These are phyloP conservation scores for Buphagus erythrorhynchus DNA, from an alignment of 2,797 vertebrate genomes.

Conservation along the genomic window DNA sequence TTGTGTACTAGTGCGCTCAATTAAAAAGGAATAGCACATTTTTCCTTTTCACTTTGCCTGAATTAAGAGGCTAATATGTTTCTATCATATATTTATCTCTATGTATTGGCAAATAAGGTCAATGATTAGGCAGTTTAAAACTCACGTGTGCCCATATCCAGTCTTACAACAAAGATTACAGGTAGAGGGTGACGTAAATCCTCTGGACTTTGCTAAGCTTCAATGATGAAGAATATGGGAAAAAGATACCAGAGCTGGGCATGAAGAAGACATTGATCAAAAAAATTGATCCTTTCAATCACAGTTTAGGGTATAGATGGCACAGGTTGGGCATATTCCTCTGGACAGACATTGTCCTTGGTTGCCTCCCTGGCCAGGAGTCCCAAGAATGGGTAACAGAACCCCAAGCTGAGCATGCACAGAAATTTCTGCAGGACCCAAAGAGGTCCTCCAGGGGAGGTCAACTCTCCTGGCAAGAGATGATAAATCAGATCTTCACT, in stretches of 20 bases:
- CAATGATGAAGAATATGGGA: not conserved
- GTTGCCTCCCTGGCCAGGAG: not conserved
- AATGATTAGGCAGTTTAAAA: not conserved
- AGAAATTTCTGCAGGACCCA: not conserved
- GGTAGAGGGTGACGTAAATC: not conserved
- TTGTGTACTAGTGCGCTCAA: not conserved
- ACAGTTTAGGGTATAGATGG: not conserved
- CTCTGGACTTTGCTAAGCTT: not conserved
- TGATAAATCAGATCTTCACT: not conserved
- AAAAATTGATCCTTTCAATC: not conserved
- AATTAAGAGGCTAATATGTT: not conserved
- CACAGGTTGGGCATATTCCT: accelerated
- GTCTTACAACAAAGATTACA: not conserved
- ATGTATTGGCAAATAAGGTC: not conserved
- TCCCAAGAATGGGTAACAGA: accelerated
- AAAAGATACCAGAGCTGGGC: not conserved
- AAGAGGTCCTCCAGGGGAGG: not conserved
- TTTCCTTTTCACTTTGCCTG: not conserved
- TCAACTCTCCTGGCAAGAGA: not conserved
- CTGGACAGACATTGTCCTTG: accelerated
- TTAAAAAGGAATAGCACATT: not conserved
- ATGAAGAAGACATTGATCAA: not conserved
- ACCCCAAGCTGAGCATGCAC: accelerated
- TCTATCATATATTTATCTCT: not conserved
- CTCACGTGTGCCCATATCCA: not conserved